Evolutionary conservation across 2,113 vertebrate genomes (phyloP).

Genomic region (Micromys minutus): DNA sequence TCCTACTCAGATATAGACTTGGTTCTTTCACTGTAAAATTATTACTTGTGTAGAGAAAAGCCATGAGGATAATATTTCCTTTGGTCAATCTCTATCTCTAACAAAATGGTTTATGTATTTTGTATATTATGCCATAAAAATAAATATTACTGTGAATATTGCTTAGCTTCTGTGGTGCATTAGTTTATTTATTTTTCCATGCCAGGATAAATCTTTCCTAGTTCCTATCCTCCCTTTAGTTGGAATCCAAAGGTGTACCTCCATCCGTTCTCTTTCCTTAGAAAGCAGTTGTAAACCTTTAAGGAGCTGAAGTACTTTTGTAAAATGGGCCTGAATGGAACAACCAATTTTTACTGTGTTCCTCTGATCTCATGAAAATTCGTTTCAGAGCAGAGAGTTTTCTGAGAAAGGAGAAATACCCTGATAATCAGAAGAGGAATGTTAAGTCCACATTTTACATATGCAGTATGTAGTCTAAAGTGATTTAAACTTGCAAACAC

Average conservation of each 20-base stretch:
- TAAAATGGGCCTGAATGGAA: neutral
- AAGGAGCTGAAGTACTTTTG: conserved; percentile 27
- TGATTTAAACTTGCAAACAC: conserved; percentile 27
- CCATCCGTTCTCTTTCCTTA: neutral
- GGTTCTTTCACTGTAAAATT: conserved; percentile 68
- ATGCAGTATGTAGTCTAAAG: conserved; percentile 25
- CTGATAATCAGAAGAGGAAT: neutral
- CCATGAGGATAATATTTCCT: conserved; percentile 66
- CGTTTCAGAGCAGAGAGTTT: conserved; percentile 10
- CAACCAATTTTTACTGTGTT: neutral
- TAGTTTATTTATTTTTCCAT: conserved; percentile 15
- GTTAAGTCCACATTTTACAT: conserved; percentile 27
- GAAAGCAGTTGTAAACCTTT: conserved; percentile 4
- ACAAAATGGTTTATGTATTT: conserved; percentile 69
- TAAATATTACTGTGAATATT: conserved; percentile 72
- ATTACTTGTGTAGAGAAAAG: conserved; percentile 67
- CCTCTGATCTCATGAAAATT: conserved; percentile 4
- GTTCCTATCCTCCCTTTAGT: conserved; percentile 22
- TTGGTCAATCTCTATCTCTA: conserved; percentile 69
- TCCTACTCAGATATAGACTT: conserved; percentile 56
- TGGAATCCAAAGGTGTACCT: conserved; percentile 15
- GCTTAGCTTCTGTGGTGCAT: conserved; percentile 46
- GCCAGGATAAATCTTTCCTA: conserved; percentile 54
- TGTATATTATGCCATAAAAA: conserved; percentile 48
- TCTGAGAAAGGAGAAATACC: neutral